A percentile compares a stretch with the other conserved stretches of the same genome.
Evolutionary conservation across 2,888 invertebrate genomes (phyloP).

Genomic region (Volucella inanis): DNA sequence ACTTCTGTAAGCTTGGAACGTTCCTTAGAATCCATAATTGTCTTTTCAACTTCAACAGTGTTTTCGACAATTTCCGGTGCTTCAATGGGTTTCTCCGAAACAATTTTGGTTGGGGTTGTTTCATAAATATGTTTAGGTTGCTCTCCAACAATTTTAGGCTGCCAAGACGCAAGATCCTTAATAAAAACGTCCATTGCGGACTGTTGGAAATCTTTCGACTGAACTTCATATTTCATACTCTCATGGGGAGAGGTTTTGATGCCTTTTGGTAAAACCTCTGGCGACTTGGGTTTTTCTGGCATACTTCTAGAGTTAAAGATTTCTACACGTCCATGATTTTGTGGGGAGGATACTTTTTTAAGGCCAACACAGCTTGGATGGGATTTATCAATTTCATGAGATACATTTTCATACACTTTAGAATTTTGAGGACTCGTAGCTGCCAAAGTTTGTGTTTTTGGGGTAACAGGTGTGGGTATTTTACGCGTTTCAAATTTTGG

Average conservation of each 20-base stretch:
- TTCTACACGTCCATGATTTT: conserved; percentile 80
- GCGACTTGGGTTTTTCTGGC: conserved; percentile 62
- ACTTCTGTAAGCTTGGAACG: not conserved
- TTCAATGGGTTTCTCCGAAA: not conserved
- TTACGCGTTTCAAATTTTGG: not conserved
- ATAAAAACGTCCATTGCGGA: conserved; percentile 48
- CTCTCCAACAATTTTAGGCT: conserved; percentile 40
- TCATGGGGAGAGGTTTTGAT: conserved; percentile 77
- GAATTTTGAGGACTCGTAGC: conserved; percentile 2
- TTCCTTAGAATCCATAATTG: conserved; percentile 16
- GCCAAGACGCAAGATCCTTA: conserved; percentile 45
- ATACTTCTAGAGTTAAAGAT: conserved; percentile 81
- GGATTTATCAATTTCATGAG: conserved; percentile 16
- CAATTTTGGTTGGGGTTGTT: not conserved
- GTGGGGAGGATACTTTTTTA: conserved; percentile 19
- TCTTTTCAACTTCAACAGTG: not conserved
- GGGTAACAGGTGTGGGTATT: conserved; percentile 8
- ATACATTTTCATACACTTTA: conserved; percentile 52
- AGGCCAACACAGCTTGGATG: conserved; percentile 9
- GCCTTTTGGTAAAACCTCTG: conserved; percentile 51
- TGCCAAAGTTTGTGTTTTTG: not conserved
- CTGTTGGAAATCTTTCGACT: conserved; percentile 50
- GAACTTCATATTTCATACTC: conserved; percentile 18
- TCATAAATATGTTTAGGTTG: not conserved
- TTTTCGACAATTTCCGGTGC: not conserved